These are phyloP conservation scores for Platycheirus albimanus DNA, from an alignment of 2,888 invertebrate genomes.

Conservation along the genomic window DNA sequence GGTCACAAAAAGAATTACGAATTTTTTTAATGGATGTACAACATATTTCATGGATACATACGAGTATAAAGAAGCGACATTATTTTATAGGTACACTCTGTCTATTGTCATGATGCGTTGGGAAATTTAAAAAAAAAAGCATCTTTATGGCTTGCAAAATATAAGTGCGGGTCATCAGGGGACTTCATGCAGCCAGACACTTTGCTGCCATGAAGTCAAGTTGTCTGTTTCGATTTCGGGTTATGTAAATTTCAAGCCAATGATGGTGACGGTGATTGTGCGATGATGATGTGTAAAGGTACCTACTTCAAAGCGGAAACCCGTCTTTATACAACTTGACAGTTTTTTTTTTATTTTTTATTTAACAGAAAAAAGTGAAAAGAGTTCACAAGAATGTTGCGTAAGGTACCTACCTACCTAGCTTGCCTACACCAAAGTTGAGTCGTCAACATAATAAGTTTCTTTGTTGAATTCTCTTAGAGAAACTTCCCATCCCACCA, in stretches of 20 bases:
- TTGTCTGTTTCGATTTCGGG: conserved; percentile 61
- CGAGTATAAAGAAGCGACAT: background rate
- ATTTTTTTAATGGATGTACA: conserved; percentile 34
- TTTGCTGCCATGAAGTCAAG: conserved; percentile 11
- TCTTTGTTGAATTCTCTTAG: conserved; percentile 42
- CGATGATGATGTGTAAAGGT: conserved; percentile 17
- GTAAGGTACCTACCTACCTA: conserved; percentile 52
- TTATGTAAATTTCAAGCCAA: conserved; percentile 55
- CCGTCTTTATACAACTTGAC: conserved; percentile 53
- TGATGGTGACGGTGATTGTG: background rate
- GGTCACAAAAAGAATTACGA: conserved; percentile 41
- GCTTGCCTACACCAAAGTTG: too few relatives aligned
- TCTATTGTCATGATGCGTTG: background rate
- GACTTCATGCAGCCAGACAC: background rate
- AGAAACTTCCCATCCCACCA: conserved; percentile 59
- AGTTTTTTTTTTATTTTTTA: conserved; percentile 24
- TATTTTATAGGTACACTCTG: conserved; percentile 13
- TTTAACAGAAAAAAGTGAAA: conserved; percentile 55
- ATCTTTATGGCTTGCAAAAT: conserved; percentile 38
- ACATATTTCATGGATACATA: conserved; percentile 8
- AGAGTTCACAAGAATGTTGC: conserved; percentile 70
- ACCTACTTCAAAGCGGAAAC: conserved; percentile 48
- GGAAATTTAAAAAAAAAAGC: conserved; percentile 25
- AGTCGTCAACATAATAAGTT: conserved; percentile 46
- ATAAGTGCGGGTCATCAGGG: conserved; percentile 44